These are phyloP conservation scores for Drosophila basisetae DNA, from an alignment of 2,888 invertebrate species.

Conservation along the genomic window DNA sequence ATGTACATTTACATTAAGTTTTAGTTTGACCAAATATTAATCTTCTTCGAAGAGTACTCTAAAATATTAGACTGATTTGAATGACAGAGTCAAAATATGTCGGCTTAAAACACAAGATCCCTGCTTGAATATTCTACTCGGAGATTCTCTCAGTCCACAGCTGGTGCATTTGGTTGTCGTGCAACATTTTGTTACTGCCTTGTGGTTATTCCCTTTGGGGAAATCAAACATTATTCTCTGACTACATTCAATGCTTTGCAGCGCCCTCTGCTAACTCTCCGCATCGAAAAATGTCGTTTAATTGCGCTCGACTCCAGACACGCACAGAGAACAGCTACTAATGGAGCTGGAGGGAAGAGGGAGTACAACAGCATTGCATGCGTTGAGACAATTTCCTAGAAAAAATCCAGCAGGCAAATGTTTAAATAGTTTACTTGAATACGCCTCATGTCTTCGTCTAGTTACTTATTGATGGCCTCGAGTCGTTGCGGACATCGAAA, in stretches of 20 bases:
- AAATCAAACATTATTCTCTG: conserved; percentile 49
- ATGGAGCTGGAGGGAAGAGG: neutral
- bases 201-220: conserved; percentile 60
- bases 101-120: neutral
- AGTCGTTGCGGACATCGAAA: conserved; percentile 17
- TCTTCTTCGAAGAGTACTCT: neutral
- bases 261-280: conserved; percentile 3
- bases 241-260: conserved; percentile 8
- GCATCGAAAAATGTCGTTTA: conserved; percentile 14
- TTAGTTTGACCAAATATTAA: neutral
- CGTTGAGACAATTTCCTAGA: conserved; percentile 36
- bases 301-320: conserved; percentile 31
- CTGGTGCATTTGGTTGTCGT: conserved; percentile 48
- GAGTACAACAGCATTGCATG: conserved; percentile 27
- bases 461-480: conserved; percentile 49
- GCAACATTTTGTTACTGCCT: conserved; percentile 43
- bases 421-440: conserved; percentile 52
- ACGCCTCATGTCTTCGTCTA: conserved; percentile 37
- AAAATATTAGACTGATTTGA: conserved; percentile 24
- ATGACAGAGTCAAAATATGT: conserved; percentile 38
- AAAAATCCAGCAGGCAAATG: conserved; percentile 40
- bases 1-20: neutral
- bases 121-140: neutral
- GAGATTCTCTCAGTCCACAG: conserved; percentile 32
- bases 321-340: conserved; percentile 11